Percentiles rank a stretch among this genome's conserved stretches.
Evolutionary conservation across 2,888 invertebrate genomes (phyloP).

Genomic region (Erannis defoliaria): DNA sequence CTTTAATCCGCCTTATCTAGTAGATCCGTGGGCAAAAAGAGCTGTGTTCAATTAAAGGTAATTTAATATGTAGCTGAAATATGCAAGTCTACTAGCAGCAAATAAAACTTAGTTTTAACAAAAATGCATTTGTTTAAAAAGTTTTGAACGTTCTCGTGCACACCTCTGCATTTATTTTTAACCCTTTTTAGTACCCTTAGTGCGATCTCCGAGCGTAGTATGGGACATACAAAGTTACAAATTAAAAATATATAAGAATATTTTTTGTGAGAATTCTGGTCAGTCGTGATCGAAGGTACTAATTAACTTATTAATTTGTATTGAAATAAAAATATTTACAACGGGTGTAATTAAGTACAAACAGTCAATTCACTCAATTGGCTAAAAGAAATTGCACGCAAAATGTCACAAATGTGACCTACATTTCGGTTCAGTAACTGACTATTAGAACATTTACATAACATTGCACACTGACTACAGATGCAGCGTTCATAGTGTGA

Average conservation of each 20-base stretch:
- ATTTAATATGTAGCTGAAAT: no score
- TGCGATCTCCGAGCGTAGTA: no score
- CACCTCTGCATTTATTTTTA: no score
- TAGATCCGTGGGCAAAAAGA: no score
- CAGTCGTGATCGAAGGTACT: neutral
- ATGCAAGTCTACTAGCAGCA: no score
- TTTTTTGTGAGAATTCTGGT: neutral
- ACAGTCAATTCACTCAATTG: slow-evolving; percentile 9
- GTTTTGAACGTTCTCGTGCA: no score
- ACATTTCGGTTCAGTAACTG: slow-evolving; percentile 13
- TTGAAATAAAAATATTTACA: neutral
- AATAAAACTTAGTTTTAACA: no score
- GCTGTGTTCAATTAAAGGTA: no score
- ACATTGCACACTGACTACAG: neutral
- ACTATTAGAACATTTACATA: slow-evolving; percentile 10
- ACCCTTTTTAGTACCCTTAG: no score
- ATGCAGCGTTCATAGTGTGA: neutral
- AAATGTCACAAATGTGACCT: slow-evolving; percentile 19
- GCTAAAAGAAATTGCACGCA: neutral
- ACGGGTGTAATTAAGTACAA: neutral
- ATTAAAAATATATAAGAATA: neutral
- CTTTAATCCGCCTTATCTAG: neutral
- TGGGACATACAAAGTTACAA: no score
- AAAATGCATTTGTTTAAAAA: no score
- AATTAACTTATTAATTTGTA: neutral